Percentiles rank a stretch among this genome's conserved stretches.
These are phyloP conservation scores for Bovichtus diacanthus DNA, from an alignment of 2,797 vertebrate species.

Conservation along the genomic window DNA sequence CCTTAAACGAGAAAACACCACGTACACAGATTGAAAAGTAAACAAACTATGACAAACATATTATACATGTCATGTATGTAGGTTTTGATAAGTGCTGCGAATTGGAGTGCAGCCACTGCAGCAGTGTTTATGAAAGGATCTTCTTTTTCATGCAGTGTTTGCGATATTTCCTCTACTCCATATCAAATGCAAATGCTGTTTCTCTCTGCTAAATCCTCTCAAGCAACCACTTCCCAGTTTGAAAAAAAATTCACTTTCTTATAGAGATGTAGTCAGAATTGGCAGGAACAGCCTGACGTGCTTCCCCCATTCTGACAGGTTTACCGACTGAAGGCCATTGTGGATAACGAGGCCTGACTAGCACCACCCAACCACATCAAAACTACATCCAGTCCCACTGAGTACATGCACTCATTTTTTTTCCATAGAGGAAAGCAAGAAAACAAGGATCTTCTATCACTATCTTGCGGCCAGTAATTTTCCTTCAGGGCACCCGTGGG, in stretches of 20 bases:
- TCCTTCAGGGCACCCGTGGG: slow-evolving; percentile 72
- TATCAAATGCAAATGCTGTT: slow-evolving; percentile 23
- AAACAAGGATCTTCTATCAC: slow-evolving; percentile 68
- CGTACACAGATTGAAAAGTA: slow-evolving; percentile 15
- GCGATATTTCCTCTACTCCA: slow-evolving; percentile 16
- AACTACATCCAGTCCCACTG: slow-evolving; percentile 48
- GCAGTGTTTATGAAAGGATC: slow-evolving; percentile 41
- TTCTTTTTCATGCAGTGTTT: slow-evolving; percentile 26
- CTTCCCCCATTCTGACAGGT: slow-evolving; percentile 41
- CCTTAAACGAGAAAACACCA: neutral
- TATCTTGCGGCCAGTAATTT: slow-evolving; percentile 71
- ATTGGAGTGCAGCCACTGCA: slow-evolving; percentile 43
- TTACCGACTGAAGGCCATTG: slow-evolving; percentile 52
- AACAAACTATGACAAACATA: slow-evolving; percentile 22
- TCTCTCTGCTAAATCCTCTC: neutral
- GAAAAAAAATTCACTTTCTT: slow-evolving; percentile 26
- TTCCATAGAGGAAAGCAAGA: slow-evolving; percentile 50
- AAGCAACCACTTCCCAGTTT: slow-evolving; percentile 37
- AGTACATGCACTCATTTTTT: slow-evolving; percentile 29
- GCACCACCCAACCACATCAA: slow-evolving; percentile 63
- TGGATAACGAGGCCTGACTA: slow-evolving; percentile 61
- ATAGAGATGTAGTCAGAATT: slow-evolving; percentile 25
- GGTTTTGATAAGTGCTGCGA: slow-evolving; percentile 23
- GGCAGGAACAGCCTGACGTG: slow-evolving; percentile 20
- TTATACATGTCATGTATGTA: slow-evolving; percentile 22